Base-by-base conservation (phyloP, 2,113 vertebrate genomes). In the Steatornis caripensis region DNA sequence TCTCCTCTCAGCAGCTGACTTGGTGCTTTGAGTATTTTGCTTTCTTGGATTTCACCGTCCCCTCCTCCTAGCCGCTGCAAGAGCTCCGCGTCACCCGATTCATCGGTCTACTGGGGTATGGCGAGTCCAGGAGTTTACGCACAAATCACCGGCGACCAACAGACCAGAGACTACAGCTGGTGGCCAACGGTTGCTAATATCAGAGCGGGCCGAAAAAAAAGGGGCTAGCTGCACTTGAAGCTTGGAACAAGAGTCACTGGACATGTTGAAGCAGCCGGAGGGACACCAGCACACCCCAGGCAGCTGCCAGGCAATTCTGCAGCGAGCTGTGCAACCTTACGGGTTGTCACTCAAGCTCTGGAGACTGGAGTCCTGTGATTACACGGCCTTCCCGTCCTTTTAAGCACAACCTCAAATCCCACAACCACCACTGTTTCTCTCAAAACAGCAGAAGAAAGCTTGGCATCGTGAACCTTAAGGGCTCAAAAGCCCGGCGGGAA, bases 271-370 rank as follows among this genome's bases (percentile, higher is more conserved):
- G 70, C 21, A 55, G 41, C 34, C 6, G 6, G 36, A 77, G 15
- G 24, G 45, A 34, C 45, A n/a, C 12, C 46, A 23, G 51, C 0
- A 1, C 41, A 22, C 10, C 32, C 6, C 1, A 2, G 19, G 51
- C 24, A 79, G 49, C 51, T 54, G 41, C 22, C 41, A 70, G 68
- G 4, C 5, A 2, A 24, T 74, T 53, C 39, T 58, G 46, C 69
- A 84, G 23, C 0, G 6, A 78, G 29, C 60, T 13, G 61, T 4
- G 0, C 43, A 46, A 12, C 54, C 30, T 68, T 4, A 21, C n/a
- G 37, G 22, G 21, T 30, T 75, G 37, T 34, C 34, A 30, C 39
- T 66, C 64, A 71, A 65, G 36, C 53, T 36, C 36, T 55, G 71
- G 61, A 69, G 58, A 82, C 5, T 24, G 29, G 49, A 86, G 36